Conservation (phyloP, 2,888 invertebrate species). For the Rosalia funebris region DNA sequence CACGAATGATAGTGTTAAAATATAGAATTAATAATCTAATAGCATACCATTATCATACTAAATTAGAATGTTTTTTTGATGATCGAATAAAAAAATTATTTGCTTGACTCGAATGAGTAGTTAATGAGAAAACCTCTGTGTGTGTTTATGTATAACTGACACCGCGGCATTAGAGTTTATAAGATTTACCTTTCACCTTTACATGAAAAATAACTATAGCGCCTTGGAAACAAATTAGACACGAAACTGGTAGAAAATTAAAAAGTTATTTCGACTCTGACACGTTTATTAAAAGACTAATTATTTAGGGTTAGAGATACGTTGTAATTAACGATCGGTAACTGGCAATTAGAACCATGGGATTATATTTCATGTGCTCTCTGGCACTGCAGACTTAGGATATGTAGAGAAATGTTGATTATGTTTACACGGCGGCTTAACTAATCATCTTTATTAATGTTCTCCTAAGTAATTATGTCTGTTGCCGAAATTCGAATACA, state of each 20-base stretch:
- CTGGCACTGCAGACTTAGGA: conserved; percentile 1
- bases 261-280: conserved; percentile 10
- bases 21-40: no score
- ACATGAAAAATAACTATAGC: neutral
- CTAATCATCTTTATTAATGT: conserved; percentile 10
- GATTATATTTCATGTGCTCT: conserved; percentile 3
- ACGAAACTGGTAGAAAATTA: conserved; percentile 1
- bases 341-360: conserved; percentile 14
- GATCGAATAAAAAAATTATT: no score
- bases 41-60: no score
- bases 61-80: no score
- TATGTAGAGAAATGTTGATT: conserved; percentile 8
- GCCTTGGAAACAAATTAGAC: conserved; percentile 4
- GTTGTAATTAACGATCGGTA: conserved; percentile 15
- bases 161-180: no score
- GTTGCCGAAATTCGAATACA: neutral
- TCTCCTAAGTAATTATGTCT: neutral
- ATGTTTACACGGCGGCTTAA: conserved; percentile 9
- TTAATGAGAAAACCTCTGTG: no score
- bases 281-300: conserved; percentile 14
- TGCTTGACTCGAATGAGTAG: no score
- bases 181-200: neutral
- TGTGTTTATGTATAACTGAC: no score
- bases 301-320: conserved; percentile 18
- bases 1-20: no score